Base-by-base conservation (phyloP, 2,113 vertebrate species). In the Actenoides lindsayi region DNA sequence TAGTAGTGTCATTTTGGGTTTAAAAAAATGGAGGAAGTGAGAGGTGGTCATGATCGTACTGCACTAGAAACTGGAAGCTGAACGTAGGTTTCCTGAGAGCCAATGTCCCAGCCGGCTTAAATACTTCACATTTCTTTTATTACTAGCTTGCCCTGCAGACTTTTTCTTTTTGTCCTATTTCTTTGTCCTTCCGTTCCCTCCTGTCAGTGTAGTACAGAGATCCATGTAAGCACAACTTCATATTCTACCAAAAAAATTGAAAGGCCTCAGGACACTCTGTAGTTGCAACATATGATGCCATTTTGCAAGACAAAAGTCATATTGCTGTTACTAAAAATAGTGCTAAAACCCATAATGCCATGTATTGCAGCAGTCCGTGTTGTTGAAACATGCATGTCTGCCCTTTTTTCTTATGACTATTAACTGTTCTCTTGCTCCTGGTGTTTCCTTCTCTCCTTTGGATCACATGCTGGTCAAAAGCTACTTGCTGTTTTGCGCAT, bases 241-340 rank as follows among this genome's bases (percentile, higher is more conserved):
- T 74, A 33, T 71, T 57, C 60, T 76, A 80, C 87, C 56, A 57
- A 13, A 88, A 90, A 39, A 76, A 19, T 57, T 35, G 86, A 74
- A 84, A 83, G 67, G 65, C 93, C 77, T 85, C 39, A 25, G 93
- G 89, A 80, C 84, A 79, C 21, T 1, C 48, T 73, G 2, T 76
- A 3, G 83, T 69, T 93, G 89, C 90, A 75, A 39, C 67, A 18
- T 5, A 30, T 2, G 8, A n/a, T 82, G 89, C 50, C 75, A 19
- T 91, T 96, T 85, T 89, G 84, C 82, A 77, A 90, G 69, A 80
- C 69, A 91, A 90, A 93, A 93, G 35, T 83, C 83, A 48, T 39
- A 54, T 37, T 83, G 41, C 57, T 68, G 42, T 48, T 84, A 5
- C 87, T 76, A 71, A 28, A 89, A 96, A 85, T 24, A 82, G 50